Conservation (phyloP, 2,888 invertebrate species). For the Pammene aurita region DNA sequence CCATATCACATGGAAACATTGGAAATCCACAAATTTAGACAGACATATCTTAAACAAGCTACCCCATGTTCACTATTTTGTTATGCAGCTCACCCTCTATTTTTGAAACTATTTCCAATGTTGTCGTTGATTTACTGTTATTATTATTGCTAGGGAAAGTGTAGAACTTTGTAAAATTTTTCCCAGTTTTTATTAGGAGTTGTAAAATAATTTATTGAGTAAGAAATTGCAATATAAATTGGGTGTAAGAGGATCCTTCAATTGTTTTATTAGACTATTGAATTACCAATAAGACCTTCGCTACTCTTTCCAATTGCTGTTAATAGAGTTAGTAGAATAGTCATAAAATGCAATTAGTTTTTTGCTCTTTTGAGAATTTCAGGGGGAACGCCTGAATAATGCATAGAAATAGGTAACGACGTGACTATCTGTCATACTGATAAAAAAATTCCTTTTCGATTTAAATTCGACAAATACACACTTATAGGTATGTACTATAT, state of each 20-base stretch:
- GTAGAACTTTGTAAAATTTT: conserved; percentile 62
- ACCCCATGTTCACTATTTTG: conserved; percentile 7
- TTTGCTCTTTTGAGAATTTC: too few species aligned
- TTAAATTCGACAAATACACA: too few species aligned
- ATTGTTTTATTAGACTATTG: conserved; percentile 45
- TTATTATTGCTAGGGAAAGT: conserved; percentile 73
- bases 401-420: too few species aligned
- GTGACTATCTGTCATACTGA: too few species aligned
- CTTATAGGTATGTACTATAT: too few species aligned
- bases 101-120: conserved; percentile 45
- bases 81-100: conserved; percentile 46
- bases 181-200: conserved; percentile 63
- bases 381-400: too few species aligned
- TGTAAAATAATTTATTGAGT: conserved; percentile 71
- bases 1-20: neutral
- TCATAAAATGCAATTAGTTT: neutral
- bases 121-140: conserved; percentile 70
- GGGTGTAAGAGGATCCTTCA: conserved; percentile 43
- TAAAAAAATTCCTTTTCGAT: too few species aligned
- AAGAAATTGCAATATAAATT: conserved; percentile 48
- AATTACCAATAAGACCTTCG: conserved; percentile 12
- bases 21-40: neutral
- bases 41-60: neutral
- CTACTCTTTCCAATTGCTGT: neutral
- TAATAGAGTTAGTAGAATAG: neutral